Evolutionary conservation across 1,140 invertebrate species (phyloP).

Genomic region (Philaenus spumarius): DNA sequence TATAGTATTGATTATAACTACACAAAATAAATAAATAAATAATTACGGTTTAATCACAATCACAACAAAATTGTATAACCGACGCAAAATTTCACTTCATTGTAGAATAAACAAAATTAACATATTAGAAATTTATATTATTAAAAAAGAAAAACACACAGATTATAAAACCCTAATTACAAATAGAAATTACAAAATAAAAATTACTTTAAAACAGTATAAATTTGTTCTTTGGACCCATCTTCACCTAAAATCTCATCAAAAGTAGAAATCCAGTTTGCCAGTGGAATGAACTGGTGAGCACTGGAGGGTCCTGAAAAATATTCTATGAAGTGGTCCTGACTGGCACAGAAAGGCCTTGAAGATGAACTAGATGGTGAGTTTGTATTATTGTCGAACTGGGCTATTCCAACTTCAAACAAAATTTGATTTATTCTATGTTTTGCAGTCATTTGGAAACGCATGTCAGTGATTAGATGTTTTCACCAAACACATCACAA

Average conservation of each 20-base stretch:
- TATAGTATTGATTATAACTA: too few species aligned
- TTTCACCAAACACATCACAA: constrained; percentile 2
- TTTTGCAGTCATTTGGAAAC: background rate
- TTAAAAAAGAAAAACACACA: too few species aligned
- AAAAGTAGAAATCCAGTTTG: background rate
- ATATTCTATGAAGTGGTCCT: too few species aligned
- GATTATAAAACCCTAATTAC: too few species aligned
- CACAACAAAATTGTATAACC: too few species aligned
- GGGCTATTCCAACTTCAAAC: background rate
- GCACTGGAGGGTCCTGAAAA: too few species aligned
- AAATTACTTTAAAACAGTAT: background rate
- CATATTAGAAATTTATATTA: too few species aligned
- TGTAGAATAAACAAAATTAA: too few species aligned
- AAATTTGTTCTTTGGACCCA: background rate
- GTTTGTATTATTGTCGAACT: background rate
- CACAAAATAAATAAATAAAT: too few species aligned
- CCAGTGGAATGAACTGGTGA: background rate
- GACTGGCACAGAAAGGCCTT: background rate
- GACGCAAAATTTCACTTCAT: too few species aligned
- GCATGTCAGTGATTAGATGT: background rate
- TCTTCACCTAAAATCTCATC: background rate
- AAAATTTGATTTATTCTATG: constrained; percentile 1
- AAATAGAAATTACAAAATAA: too few species aligned
- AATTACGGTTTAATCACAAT: too few species aligned
- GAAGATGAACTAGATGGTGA: background rate